Base-by-base conservation (phyloP, 2,113 vertebrate species). In the Piaya cayana region DNA sequence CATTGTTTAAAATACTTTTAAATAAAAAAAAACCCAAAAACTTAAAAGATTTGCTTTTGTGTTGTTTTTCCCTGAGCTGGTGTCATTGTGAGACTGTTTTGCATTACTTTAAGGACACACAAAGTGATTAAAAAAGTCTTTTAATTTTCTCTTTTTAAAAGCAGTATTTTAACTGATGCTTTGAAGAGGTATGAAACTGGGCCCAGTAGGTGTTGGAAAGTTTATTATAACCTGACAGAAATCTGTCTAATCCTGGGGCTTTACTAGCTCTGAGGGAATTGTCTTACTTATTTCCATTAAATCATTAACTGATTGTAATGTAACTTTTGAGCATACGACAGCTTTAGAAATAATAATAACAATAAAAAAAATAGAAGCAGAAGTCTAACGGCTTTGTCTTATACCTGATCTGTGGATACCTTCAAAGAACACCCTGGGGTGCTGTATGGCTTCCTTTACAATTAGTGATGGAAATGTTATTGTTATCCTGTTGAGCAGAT, bases 161-260 rank as follows among this genome's bases (percentile, higher is more conserved):
- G 32, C 71, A 15, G 15, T 39, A 78, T 95, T 96, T 91, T 93
- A 91, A 91, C 68, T 58, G 67, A 92, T 72, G 88, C 80, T 95
- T 96, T 93, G 91, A 92, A 93, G 62, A 86, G 32, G 65, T 72
- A 92, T 88, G 91, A 96, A 93, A 92, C 89, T 93, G 81, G 80
- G 75, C 93, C 88, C 92, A 88, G 91, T 96, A 96, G 96, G 86
- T 93, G 91, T 86, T 86, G 58, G 47, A 75, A 92, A 92, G 60
- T 94, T 97, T 97, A 94, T 96, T 87, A 97, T 81, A 96, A 90
- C 82, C 77, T 85, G 60, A 93, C 84, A 97, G 60, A 92, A 95
- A 93, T 94, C 49, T 92, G 45, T 90, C 83, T 96, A 88, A 96
- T 94, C 90, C 77, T 95, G 68, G 60, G 71, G 86, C 64, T 96